Conservation (phyloP, 2,113 vertebrate genomes). For the Triplophysa dalaica region DNA sequence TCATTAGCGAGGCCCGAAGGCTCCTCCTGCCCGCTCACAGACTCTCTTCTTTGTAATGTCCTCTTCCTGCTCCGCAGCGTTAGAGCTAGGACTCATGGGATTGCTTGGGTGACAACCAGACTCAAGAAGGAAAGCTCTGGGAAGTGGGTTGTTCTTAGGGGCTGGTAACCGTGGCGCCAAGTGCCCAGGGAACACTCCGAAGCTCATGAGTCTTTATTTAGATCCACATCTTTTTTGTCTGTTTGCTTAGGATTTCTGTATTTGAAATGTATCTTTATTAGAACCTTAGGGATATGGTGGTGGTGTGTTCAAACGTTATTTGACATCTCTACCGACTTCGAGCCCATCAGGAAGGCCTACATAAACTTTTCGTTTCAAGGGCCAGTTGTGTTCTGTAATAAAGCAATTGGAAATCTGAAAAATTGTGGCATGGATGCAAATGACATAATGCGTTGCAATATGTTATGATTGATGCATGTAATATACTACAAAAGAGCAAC, state of each 20-base stretch:
- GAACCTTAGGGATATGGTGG: not conserved
- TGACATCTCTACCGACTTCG: not conserved
- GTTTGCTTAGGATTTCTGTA: not conserved
- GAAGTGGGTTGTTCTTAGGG: conserved; percentile 41
- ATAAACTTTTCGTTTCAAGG: not conserved
- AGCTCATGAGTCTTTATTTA: conserved; percentile 23
- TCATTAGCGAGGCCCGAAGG: conserved; percentile 7
- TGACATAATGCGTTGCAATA: not conserved
- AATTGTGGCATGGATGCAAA: not conserved
- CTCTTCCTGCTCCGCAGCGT: conserved; percentile 30
- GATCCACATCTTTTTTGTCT: not conserved
- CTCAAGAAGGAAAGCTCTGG: conserved; percentile 31
- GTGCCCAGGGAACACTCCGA: conserved; percentile 12
- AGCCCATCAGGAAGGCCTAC: not conserved
- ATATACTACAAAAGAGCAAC: not conserved
- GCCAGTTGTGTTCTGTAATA: not conserved
- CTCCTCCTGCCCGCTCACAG: conserved; percentile 19
- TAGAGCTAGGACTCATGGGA: conserved; percentile 37
- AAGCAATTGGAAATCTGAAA: not conserved
- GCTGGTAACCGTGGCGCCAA: conserved; percentile 41
- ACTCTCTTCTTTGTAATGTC: conserved; percentile 23
- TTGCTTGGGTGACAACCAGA: conserved; percentile 46
- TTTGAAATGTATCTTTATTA: not conserved
- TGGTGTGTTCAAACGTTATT: conserved; percentile 8
- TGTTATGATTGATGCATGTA: not conserved